phyloP scores from a whole-genome alignment of 1,140 invertebrate species.

The Solen grandis region DNA sequence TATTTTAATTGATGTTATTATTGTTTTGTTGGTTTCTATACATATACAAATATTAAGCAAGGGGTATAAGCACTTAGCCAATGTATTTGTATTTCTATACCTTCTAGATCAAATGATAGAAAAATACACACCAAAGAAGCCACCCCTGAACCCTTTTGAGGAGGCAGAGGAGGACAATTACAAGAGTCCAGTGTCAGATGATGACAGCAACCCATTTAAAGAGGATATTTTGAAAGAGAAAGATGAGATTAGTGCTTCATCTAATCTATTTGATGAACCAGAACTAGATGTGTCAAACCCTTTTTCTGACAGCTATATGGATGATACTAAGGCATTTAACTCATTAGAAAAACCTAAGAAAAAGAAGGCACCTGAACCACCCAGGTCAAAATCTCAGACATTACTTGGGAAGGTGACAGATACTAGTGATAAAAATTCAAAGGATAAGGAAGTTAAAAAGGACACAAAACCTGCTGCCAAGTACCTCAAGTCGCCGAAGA shows the following conservation, averaged over 20 bases:
- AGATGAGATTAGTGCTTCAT: background rate
- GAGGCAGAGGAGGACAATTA: slow-evolving; percentile 61
- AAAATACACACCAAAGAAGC: slow-evolving; percentile 57
- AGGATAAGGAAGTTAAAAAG: slow-evolving; percentile 9
- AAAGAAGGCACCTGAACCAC: slow-evolving; percentile 29
- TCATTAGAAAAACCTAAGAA: slow-evolving; percentile 42
- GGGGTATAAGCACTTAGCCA: background rate
- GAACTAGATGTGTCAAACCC: slow-evolving; percentile 50
- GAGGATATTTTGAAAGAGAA: slow-evolving; percentile 20
- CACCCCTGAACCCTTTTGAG: slow-evolving; percentile 67
- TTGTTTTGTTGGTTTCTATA: too few relatives aligned
- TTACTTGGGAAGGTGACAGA: too few relatives aligned
- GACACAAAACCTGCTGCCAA: slow-evolving; percentile 22
- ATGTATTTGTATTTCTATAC: background rate
- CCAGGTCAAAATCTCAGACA: slow-evolving; percentile 29
- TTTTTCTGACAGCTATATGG: slow-evolving; percentile 39
- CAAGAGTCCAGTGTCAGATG: slow-evolving; percentile 26
- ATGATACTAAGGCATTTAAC: background rate
- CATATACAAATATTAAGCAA: too few relatives aligned
- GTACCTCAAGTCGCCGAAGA: slow-evolving; percentile 49
- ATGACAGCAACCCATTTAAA: slow-evolving; percentile 40
- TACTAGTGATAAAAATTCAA: background rate
- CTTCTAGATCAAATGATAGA: slow-evolving; percentile 61
- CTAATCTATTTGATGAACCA: slow-evolving; percentile 66
- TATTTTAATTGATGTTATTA: too few relatives aligned